Conservation (phyloP, 35 echinoderm and acorn worm genomes). For the Nesometra sesokonis region DNA sequence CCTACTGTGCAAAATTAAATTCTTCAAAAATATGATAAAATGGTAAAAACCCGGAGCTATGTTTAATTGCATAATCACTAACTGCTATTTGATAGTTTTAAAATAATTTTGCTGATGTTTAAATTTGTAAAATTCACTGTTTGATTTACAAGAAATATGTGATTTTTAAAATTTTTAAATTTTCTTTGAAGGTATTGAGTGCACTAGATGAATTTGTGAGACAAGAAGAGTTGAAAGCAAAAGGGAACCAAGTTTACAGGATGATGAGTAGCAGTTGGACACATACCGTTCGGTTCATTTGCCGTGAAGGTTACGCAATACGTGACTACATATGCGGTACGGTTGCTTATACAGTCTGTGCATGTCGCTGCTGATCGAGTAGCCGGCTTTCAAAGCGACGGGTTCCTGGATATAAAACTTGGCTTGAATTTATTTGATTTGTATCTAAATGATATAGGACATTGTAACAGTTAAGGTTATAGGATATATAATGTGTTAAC, state of each 20-base stretch:
- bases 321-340: neutral
- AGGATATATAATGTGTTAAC: neutral
- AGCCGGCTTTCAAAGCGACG: neutral
- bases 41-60: too few relatives aligned
- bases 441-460: neutral
- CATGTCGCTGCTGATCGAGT: neutral
- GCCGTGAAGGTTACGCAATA: neutral
- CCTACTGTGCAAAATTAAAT: too few relatives aligned
- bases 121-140: too few relatives aligned
- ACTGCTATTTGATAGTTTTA: too few relatives aligned
- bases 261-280: neutral
- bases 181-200: neutral
- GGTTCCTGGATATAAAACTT: neutral
- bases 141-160: too few relatives aligned
- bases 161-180: too few relatives aligned
- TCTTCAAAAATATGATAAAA: too few relatives aligned
- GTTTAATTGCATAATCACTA: too few relatives aligned
- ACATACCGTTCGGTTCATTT: neutral
- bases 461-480: neutral
- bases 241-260: neutral
- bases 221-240: neutral
- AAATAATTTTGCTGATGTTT: too few relatives aligned
- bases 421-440: neutral
- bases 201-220: neutral
- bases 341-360: neutral